These are phyloP conservation scores for Zeuzera pyrina DNA, from an alignment of 2,888 invertebrate genomes.

Conservation along the genomic window DNA sequence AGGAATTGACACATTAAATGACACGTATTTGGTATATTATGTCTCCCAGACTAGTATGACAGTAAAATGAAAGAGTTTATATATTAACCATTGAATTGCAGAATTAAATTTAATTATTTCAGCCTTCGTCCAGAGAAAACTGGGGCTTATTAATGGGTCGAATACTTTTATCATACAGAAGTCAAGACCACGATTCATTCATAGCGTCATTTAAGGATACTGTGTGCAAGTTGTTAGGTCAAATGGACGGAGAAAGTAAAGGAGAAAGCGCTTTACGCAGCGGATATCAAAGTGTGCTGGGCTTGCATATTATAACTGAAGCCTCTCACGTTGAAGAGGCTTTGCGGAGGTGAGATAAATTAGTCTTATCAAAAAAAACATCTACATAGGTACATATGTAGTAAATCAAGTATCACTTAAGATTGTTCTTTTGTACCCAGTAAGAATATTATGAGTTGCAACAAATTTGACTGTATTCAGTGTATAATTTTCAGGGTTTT, in stretches of 20 bases:
- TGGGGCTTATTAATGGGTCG: constrained; percentile 86
- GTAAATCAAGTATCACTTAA: too few relatives aligned
- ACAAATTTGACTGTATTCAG: too few relatives aligned
- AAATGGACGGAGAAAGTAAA: constrained; percentile 52
- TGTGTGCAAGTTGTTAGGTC: constrained; percentile 35
- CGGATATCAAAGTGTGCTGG: constrained; percentile 58
- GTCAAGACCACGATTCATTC: constrained; percentile 42
- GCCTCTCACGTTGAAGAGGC: constrained; percentile 48
- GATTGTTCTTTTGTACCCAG: too few relatives aligned
- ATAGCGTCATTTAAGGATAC: constrained; percentile 50
- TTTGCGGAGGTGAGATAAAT: constrained; percentile 33
- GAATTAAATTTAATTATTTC: constrained; percentile 15
- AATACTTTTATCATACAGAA: constrained; percentile 75
- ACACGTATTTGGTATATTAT: too few relatives aligned
- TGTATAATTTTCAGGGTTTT: too few relatives aligned
- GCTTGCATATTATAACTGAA: constrained; percentile 58
- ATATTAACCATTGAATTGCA: too few relatives aligned
- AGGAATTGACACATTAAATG: too few relatives aligned
- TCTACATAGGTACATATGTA: too few relatives aligned
- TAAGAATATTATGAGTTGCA: too few relatives aligned
- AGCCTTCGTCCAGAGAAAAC: constrained; percentile 64
- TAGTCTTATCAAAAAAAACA: too few relatives aligned
- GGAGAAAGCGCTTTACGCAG: constrained; percentile 55
- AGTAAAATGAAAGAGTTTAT: too few relatives aligned
- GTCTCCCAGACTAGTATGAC: too few relatives aligned